A percentile compares a stretch with the other conserved stretches of the same genome.
phyloP scores from a whole-genome alignment of 2,888 invertebrate species.

The Limnephilus auricula region DNA sequence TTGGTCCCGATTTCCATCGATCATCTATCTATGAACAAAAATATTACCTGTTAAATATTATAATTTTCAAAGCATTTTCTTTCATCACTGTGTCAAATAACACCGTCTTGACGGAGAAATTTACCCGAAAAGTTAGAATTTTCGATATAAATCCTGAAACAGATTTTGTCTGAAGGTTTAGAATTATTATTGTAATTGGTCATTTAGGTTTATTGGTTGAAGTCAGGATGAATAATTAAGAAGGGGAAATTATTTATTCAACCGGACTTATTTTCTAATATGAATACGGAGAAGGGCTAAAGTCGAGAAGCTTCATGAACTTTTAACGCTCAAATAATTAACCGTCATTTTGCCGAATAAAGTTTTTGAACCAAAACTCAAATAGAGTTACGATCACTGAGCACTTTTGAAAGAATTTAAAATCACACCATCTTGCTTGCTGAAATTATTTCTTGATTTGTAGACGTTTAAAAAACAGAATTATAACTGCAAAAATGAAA shows the following conservation, averaged over 20 bases:
- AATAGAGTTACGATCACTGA: background rate
- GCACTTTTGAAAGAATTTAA: background rate
- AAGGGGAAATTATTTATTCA: background rate
- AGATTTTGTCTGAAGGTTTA: constrained; percentile 20
- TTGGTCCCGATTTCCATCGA: too few species aligned
- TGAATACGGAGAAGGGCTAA: background rate
- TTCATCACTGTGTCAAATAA: background rate
- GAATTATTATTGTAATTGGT: constrained; percentile 42
- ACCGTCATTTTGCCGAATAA: background rate
- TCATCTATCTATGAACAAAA: too few species aligned
- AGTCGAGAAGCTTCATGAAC: background rate
- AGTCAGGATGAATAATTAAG: constrained; percentile 12
- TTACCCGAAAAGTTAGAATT: background rate
- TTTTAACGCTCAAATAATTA: background rate
- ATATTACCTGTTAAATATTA: too few species aligned
- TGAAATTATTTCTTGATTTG: too few species aligned
- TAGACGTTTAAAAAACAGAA: too few species aligned
- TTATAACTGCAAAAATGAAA: too few species aligned
- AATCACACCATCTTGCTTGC: too few species aligned
- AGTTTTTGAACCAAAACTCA: background rate
- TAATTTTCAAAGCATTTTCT: too few species aligned
- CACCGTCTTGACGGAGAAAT: background rate
- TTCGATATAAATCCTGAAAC: background rate
- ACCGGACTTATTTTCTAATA: background rate
- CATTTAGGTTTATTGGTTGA: constrained; percentile 26